Conservation (phyloP, 1,140 invertebrate species). For the Hyles euphorbiae region DNA sequence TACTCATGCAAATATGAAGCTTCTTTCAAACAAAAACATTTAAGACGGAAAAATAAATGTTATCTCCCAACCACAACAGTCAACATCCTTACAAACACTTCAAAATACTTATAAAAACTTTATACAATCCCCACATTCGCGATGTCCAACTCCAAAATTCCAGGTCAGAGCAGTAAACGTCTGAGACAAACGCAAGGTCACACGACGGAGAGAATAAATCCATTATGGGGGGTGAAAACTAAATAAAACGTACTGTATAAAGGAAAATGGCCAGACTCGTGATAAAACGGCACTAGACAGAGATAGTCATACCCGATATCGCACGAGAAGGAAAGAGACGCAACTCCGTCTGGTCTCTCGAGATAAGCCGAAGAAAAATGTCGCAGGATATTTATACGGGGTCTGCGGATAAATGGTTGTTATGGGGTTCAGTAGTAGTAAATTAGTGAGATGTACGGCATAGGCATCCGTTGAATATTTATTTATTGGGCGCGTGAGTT, state of each 20-base stretch:
- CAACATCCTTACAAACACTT: no score
- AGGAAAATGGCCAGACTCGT: slow-evolving; percentile 33
- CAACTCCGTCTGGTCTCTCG: slow-evolving; percentile 47
- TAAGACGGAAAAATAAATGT: no score
- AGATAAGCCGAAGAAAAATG: slow-evolving; percentile 74
- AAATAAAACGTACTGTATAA: slow-evolving; percentile 63
- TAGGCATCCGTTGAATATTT: slow-evolving; percentile 57
- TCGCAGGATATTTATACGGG: slow-evolving; percentile 65
- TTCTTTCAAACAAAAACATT: no score
- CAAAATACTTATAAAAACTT: no score
- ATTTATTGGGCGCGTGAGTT: slow-evolving; percentile 53
- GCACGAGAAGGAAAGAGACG: slow-evolving; percentile 28
- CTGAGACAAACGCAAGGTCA: slow-evolving; percentile 61
- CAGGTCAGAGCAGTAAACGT: slow-evolving; percentile 11
- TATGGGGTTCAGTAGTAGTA: slow-evolving; percentile 65
- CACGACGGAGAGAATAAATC: slow-evolving; percentile 59
- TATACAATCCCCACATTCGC: no score
- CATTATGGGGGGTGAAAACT: slow-evolving; percentile 60
- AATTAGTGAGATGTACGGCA: slow-evolving; percentile 70
- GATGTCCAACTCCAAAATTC: slow-evolving; percentile 1
- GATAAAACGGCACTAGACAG: slow-evolving; percentile 47
- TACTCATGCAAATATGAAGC: no score
- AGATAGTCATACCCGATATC: slow-evolving; percentile 22
- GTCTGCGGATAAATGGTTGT: slow-evolving; percentile 63
- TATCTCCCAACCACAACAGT: no score